Evolutionary conservation across 2,888 invertebrate genomes (phyloP).

Genomic region (Allophyes oxyacanthae): DNA sequence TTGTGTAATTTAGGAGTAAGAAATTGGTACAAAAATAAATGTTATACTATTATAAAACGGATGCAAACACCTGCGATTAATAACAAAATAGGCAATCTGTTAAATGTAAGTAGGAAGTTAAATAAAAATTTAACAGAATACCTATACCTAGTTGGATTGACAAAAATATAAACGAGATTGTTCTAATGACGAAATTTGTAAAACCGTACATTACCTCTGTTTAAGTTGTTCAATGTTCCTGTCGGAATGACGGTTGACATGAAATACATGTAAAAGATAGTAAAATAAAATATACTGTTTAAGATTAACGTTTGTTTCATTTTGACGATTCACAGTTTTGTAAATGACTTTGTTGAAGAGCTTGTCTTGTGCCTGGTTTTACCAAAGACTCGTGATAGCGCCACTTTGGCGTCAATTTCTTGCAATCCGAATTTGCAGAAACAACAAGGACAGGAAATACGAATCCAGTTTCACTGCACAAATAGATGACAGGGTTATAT

Average conservation of each 20-base stretch:
- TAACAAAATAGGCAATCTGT: conserved; percentile 34
- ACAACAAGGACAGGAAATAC: no score
- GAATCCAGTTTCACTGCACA: no score
- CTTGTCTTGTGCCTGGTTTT: neutral
- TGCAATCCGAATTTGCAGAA: no score
- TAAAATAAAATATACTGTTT: conserved; percentile 52
- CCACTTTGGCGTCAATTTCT: no score
- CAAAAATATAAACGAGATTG: conserved; percentile 28
- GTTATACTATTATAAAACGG: conserved; percentile 8
- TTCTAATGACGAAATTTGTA: conserved; percentile 32
- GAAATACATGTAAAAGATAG: conserved; percentile 44
- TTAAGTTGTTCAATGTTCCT: conserved; percentile 44
- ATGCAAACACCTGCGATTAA: conserved; percentile 7
- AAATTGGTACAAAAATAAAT: conserved; percentile 39
- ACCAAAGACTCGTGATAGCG: neutral
- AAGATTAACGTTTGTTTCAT: conserved; percentile 47
- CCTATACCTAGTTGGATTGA: conserved; percentile 16
- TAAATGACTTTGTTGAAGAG: neutral
- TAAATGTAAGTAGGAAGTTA: conserved; percentile 41
- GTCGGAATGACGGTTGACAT: conserved; percentile 46
- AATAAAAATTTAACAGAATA: conserved; percentile 27
- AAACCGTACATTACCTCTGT: conserved; percentile 62
- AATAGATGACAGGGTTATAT: no score
- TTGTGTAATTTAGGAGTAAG: conserved; percentile 16
- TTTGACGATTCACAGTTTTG: conserved; percentile 1